These are phyloP conservation scores for Aulostomus chinensis DNA, from an alignment of 2,797 vertebrate species.

Conservation along the genomic window DNA sequence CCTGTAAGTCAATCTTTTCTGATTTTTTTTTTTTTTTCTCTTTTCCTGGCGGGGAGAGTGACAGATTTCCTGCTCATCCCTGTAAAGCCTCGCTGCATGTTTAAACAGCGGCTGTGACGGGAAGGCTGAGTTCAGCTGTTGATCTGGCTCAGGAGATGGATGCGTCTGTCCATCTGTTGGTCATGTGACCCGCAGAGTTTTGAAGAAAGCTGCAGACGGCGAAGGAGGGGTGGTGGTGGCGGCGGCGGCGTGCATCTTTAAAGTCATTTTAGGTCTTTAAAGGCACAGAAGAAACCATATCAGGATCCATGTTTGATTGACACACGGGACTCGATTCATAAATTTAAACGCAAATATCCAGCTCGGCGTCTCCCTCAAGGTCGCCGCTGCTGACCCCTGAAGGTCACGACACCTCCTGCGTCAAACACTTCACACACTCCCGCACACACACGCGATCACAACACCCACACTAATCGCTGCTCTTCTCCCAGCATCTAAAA, in stretches of 20 bases:
- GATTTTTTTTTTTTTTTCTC: constrained; percentile 19
- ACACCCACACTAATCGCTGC: constrained; percentile 55
- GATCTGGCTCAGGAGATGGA: constrained; percentile 57
- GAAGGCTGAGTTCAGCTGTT: constrained; percentile 67
- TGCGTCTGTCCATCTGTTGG: constrained; percentile 64
- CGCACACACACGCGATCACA: constrained; percentile 7
- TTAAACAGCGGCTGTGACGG: constrained; percentile 47
- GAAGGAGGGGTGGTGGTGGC: too few species aligned
- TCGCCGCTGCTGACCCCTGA: too few species aligned
- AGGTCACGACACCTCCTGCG: too few species aligned
- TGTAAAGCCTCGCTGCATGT: constrained; percentile 41
- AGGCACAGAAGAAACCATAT: too few species aligned
- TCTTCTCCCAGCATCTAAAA: constrained; percentile 41
- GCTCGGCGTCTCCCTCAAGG: too few species aligned
- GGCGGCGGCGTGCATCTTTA: too few species aligned
- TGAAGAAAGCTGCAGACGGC: too few species aligned
- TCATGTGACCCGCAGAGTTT: constrained; percentile 36
- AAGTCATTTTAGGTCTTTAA: too few species aligned
- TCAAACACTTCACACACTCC: neutral
- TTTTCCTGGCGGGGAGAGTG: constrained; percentile 3
- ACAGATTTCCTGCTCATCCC: constrained; percentile 12
- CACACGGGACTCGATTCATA: too few species aligned
- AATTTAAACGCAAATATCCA: too few species aligned
- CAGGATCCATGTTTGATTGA: too few species aligned
- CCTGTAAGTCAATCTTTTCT: constrained; percentile 4